Evolutionary conservation across 2,888 invertebrate species (phyloP).

Genomic region (Melinaea marsaeus): DNA sequence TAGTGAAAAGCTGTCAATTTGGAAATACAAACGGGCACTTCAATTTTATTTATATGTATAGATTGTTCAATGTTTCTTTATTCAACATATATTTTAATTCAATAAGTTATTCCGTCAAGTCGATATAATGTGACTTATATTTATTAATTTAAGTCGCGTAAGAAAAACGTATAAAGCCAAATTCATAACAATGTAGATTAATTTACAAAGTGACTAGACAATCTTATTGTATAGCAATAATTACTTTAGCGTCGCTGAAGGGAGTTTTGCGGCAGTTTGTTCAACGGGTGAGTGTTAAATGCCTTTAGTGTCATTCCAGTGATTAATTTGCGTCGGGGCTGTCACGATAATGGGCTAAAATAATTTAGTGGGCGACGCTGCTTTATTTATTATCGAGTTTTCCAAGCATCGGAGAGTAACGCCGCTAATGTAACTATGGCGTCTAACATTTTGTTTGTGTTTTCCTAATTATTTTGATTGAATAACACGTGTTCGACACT

Average conservation of each 20-base stretch:
- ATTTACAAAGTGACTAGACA: conserved; percentile 26
- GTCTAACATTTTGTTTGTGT: conserved; percentile 10
- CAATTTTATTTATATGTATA: too few species aligned
- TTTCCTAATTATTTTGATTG: conserved; percentile 25
- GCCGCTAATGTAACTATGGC: conserved; percentile 45
- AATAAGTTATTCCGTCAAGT: too few species aligned
- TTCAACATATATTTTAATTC: too few species aligned
- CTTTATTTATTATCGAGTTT: conserved; percentile 63
- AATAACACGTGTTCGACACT: conserved; percentile 35
- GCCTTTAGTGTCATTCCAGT: conserved; percentile 69
- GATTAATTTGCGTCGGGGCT: conserved; percentile 72
- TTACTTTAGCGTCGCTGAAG: conserved; percentile 32
- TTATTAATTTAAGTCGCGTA: conserved; percentile 3
- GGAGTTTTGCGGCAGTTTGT: conserved; percentile 33
- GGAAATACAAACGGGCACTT: too few species aligned
- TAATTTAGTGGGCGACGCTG: conserved; percentile 70
- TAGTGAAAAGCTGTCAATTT: too few species aligned
- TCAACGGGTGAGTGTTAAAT: conserved; percentile 65
- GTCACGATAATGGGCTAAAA: conserved; percentile 73
- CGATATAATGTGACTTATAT: background rate
- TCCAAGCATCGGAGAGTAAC: conserved; percentile 41
- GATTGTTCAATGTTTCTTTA: too few species aligned
- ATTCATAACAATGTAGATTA: conserved; percentile 15
- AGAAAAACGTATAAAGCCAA: conserved; percentile 1
- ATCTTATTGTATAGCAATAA: conserved; percentile 33